Base-by-base conservation (phyloP, 2,888 invertebrate genomes). In the Drosophila monieri region DNA sequence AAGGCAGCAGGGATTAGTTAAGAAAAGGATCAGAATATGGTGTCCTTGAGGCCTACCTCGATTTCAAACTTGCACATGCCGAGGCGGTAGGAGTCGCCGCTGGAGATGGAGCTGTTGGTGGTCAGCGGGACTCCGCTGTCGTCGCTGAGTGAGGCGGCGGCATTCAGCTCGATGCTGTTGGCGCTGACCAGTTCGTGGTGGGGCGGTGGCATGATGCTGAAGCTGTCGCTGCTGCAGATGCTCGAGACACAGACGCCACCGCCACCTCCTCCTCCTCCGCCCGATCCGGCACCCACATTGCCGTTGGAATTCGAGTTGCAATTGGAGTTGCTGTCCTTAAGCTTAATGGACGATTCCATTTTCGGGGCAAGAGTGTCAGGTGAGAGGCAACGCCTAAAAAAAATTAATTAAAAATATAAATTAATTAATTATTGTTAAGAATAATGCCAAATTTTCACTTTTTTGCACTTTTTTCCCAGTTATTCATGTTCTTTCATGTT, bases 41-140 rank as follows among this genome's bases (percentile, higher is more conserved):
- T 1, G 2, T 18, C 10, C 77, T 73, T 2, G 9, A 8, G 6
- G 2, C 27, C 9, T 15, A 90, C 92, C 89, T 92, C 91, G 69
- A 91, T 89, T 76, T 92, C 92, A 61, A 90, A 90, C 78, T 91
- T 91, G 74, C 92, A 92, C 78, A 91, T 85, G 64, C 91, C 91
- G 49, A 91, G 76, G 49, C 91, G 90, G 80, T 90, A 91, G 25
- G 91, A 92, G 73, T 91, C 91, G 6, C 91, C 90, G 72, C 92
- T 92, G 35, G 91, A 91, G 78, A 91, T 91, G 72, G 91, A 91
- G 80, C 92, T 91, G 59, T 91, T 91, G 48, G 91, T 91, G 52
- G 91, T 91, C 21, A 91, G 75, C 9, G 91, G 91, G 10, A 92
- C 90, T 12, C 92, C 92, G 39, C 92, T 92, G 66, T 92, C 92